Conservation (phyloP, 2,113 vertebrate genomes). For the Scortum barcoo region DNA sequence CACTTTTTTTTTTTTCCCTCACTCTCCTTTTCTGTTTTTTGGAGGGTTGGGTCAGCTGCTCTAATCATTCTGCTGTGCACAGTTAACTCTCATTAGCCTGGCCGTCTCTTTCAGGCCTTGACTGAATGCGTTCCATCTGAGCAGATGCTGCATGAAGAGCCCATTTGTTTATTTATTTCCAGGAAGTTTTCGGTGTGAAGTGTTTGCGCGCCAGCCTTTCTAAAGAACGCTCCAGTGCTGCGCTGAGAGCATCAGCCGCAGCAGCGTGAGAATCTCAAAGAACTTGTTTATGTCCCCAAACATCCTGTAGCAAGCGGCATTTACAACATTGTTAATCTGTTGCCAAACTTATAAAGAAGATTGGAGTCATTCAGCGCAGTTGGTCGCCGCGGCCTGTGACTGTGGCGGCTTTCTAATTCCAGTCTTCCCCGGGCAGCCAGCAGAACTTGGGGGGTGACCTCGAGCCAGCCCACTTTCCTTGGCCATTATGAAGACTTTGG, state of each 20-base stretch:
- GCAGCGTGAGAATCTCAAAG: conserved; percentile 42
- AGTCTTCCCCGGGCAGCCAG: conserved; percentile 69
- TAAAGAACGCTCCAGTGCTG: conserved; percentile 56
- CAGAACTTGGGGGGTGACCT: conserved; percentile 78
- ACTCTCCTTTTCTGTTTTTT: conserved; percentile 15
- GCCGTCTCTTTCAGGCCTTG: conserved; percentile 64
- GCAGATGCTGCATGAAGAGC: conserved; percentile 77
- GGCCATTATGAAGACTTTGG: conserved; percentile 74
- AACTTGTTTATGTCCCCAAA: conserved; percentile 61
- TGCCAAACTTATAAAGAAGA: conserved; percentile 75
- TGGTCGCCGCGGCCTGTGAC: conserved; percentile 64
- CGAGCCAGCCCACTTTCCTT: conserved; percentile 71
- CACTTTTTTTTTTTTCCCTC: neutral
- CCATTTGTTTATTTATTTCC: conserved; percentile 76
- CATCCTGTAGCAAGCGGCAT: conserved; percentile 55
- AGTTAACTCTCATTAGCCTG: conserved; percentile 77
- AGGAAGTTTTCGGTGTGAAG: conserved; percentile 67
- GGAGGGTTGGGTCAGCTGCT: conserved; percentile 59
- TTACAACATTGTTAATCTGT: conserved; percentile 76
- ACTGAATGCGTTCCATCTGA: conserved; percentile 74
- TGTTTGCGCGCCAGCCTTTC: conserved; percentile 56
- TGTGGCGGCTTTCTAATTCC: conserved; percentile 68
- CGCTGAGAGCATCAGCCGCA: conserved; percentile 39
- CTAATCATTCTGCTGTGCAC: conserved; percentile 71
- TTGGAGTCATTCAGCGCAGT: conserved; percentile 62